Percentiles rank a stretch among this genome's conserved stretches.
Evolutionary conservation across 2,888 invertebrate genomes (phyloP).

Genomic region (Drosophila lutescens): DNA sequence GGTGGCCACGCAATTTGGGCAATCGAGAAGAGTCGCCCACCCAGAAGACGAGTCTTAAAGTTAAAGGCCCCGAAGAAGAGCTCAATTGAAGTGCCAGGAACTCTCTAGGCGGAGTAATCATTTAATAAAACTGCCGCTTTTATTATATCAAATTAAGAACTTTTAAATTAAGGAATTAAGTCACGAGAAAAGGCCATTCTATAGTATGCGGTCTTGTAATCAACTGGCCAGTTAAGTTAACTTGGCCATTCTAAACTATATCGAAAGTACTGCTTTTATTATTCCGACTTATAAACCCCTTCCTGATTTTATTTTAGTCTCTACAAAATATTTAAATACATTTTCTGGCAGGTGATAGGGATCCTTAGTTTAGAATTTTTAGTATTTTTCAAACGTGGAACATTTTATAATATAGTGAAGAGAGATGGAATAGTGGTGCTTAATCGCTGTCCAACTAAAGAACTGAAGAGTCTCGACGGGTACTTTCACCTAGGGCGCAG

Average conservation of each 20-base stretch:
- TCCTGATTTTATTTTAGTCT: no score
- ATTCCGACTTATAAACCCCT: no score
- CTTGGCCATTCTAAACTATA: no score
- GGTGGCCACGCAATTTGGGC: conserved; percentile 37
- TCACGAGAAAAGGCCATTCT: neutral
- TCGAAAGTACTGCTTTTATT: no score
- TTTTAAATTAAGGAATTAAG: neutral
- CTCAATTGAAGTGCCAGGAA: conserved; percentile 14
- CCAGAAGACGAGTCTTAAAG: conserved; percentile 57
- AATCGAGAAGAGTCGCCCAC: conserved; percentile 57
- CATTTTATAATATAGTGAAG: no score
- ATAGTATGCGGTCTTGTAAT: no score
- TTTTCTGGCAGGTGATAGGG: no score
- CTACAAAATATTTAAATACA: no score
- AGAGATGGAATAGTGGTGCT: no score
- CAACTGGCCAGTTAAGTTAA: no score
- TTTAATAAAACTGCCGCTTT: conserved; percentile 16
- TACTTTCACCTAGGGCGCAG: conserved; percentile 64
- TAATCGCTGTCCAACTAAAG: neutral
- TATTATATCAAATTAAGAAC: conserved; percentile 9
- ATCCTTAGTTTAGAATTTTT: no score
- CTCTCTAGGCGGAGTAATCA: conserved; percentile 5
- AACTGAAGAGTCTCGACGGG: neutral
- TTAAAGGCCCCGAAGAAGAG: neutral
- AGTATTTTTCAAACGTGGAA: no score